Percentiles rank a stretch among this genome's conserved stretches.
Conservation (phyloP, 1,140 invertebrate genomes). For the Conus betulinus region DNA sequence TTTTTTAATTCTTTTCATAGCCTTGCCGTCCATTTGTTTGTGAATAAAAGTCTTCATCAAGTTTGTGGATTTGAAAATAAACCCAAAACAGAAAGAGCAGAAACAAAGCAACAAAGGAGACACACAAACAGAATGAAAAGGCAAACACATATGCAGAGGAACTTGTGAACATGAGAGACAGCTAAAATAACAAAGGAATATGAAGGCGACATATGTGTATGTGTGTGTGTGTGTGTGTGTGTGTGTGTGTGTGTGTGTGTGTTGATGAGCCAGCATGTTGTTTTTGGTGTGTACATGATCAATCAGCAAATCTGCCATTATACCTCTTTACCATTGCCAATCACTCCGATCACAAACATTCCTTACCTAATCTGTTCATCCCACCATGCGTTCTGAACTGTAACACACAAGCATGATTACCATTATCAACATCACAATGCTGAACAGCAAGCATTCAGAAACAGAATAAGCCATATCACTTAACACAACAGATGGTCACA, state of each 20-base stretch:
- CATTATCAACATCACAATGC: no score
- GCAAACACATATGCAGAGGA: background rate
- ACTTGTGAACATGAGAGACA: background rate
- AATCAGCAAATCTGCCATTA: no score
- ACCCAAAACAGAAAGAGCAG: background rate
- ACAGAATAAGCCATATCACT: no score
- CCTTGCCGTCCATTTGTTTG: no score
- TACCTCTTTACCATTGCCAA: no score
- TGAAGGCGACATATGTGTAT: background rate
- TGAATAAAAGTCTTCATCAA: no score
- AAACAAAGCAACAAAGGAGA: background rate
- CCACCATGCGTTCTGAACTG: slow-evolving; percentile 93
- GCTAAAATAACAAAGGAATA: background rate
- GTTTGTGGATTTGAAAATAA: no score
- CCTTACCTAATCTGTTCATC: slow-evolving; percentile 92
- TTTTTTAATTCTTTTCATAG: no score
- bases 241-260: no score
- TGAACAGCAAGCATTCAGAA: no score
- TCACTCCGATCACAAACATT: background rate
- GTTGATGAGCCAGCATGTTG: background rate
- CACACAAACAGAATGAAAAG: background rate
- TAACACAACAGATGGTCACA: no score
- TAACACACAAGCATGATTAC: background rate
- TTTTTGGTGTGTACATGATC: background rate
- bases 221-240: no score